phyloP scores from a whole-genome alignment of 2,797 vertebrate genomes.

The Sebastolobus altivelis region DNA sequence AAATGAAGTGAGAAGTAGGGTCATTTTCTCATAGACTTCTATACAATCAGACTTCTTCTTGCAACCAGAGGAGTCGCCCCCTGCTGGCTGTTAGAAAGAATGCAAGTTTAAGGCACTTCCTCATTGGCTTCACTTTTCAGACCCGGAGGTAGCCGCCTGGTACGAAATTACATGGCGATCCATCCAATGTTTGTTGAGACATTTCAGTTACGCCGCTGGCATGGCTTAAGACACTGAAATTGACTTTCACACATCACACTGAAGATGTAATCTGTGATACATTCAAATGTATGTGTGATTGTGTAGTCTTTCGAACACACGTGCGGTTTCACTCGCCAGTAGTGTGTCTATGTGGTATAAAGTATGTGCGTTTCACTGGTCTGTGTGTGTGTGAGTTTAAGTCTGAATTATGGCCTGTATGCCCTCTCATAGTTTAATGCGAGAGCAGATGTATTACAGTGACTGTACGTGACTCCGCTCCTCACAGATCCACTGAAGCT shows the following conservation, averaged over 20 bases:
- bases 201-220: not conserved
- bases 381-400: conserved; percentile 9
- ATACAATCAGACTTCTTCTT: too few species aligned
- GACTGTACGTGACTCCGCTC: conserved; percentile 38
- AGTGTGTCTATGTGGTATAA: not conserved
- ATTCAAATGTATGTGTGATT: not conserved
- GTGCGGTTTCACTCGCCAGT: not conserved
- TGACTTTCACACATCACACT: not conserved
- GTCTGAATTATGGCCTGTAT: conserved; percentile 16
- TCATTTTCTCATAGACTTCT: too few species aligned
- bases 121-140: too few species aligned
- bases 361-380: not conserved
- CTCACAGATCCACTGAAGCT: conserved; percentile 57
- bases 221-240: not conserved
- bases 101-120: too few species aligned
- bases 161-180: not conserved
- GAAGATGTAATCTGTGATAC: not conserved
- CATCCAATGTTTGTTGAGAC: not conserved
- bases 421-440: conserved; percentile 37
- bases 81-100: too few species aligned
- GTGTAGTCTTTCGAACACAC: not conserved
- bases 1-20: too few species aligned
- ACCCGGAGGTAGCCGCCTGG: too few species aligned
- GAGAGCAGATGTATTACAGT: conserved; percentile 63
- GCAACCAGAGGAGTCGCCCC: too few species aligned